Percentiles rank a stretch among this genome's conserved stretches.
These are phyloP conservation scores for Nematostella vectensis DNA, from an alignment of 92 coral and sea anemone species.

Conservation along the genomic window DNA sequence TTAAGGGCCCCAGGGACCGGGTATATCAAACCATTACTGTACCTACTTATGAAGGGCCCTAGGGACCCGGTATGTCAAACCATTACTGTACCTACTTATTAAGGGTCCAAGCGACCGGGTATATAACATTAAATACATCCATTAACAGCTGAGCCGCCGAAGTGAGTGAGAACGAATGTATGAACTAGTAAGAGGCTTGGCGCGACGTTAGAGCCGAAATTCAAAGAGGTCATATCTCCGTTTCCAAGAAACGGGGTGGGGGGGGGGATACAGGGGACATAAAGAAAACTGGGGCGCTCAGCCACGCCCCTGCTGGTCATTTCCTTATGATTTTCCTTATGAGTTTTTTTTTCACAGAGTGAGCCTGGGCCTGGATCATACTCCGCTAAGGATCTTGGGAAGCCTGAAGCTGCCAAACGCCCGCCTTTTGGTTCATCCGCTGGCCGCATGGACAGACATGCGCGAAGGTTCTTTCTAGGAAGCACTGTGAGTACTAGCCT, in stretches of 20 bases:
- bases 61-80: constrained; percentile 58
- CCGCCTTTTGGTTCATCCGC: constrained; percentile 98
- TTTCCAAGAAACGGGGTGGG: no score
- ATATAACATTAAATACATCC: no score
- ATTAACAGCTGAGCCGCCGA: no score
- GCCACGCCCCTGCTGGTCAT: no score
- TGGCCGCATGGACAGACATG: constrained; percentile 87
- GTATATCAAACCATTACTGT: background rate
- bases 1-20: background rate
- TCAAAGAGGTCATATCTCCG: no score
- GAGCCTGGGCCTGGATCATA: constrained; percentile 92
- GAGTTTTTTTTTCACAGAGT: constrained; percentile 32
- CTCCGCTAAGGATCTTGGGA: constrained; percentile 61
- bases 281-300: no score
- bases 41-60: constrained; percentile 80
- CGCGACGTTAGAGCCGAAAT: no score
- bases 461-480: constrained; percentile 85
- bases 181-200: no score
- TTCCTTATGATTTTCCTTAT: no score
- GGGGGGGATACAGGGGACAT: no score
- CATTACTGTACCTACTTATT: background rate
- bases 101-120: background rate
- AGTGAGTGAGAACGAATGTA: no score
- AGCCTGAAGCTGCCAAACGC: constrained; percentile 57
- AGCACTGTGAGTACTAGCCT: constrained; percentile 65